These are phyloP conservation scores for Schizotus pectinicornis DNA, from an alignment of 2,888 invertebrate species.

Conservation along the genomic window DNA sequence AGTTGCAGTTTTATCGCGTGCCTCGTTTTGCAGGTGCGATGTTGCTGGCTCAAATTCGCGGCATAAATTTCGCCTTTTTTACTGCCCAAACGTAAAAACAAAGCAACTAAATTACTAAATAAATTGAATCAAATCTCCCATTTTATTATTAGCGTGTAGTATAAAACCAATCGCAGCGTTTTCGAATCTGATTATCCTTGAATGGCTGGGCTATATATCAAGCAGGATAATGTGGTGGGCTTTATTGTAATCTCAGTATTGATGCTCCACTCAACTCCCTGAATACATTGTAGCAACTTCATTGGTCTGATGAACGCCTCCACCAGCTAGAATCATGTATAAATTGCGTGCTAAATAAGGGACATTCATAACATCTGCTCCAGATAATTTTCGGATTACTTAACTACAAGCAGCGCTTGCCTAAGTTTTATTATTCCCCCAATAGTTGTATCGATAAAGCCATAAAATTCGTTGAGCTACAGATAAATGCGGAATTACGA, in stretches of 20 bases:
- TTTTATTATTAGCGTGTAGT: conserved; percentile 34
- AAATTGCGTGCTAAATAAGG: conserved; percentile 34
- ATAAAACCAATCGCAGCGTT: conserved; percentile 39
- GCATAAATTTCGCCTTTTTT: conserved; percentile 5
- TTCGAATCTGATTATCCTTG: conserved; percentile 48
- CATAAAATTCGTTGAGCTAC: too few species aligned
- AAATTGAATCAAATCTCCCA: conserved; percentile 33
- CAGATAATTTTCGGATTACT: conserved; percentile 19
- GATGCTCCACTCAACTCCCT: conserved; percentile 43
- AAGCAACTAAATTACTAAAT: conserved; percentile 29
- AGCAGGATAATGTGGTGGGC: conserved; percentile 47
- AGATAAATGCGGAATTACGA: too few species aligned
- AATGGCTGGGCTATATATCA: conserved; percentile 46
- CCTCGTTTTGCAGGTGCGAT: too few species aligned
- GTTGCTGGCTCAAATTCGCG: not conserved
- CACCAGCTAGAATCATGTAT: conserved; percentile 29
- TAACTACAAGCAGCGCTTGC: conserved; percentile 1
- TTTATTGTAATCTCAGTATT: conserved; percentile 51
- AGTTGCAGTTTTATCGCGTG: too few species aligned
- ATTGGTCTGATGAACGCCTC: conserved; percentile 36
- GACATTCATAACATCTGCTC: conserved; percentile 16
- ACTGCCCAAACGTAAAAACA: conserved; percentile 14
- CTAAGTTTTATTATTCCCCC: conserved; percentile 13
- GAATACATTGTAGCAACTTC: conserved; percentile 43
- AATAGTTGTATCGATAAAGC: conserved; percentile 4